Evolutionary conservation across 2,113 vertebrate species (phyloP), one percentile per base, ranked within the genome.

Genomic region (Machaerirhynchus nigripectus): DNA sequence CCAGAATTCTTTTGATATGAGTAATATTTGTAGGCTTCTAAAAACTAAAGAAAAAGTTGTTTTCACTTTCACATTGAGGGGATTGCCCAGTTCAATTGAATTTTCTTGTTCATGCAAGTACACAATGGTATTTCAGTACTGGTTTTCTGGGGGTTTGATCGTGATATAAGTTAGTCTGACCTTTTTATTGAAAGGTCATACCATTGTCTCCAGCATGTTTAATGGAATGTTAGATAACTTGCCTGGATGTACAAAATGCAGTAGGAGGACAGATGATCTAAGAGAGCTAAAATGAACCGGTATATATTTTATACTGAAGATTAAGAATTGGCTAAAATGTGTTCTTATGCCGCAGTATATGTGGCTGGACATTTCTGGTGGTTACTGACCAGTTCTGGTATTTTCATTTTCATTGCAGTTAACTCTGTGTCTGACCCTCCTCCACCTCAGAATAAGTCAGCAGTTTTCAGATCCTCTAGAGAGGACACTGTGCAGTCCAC

Each of bases 401-500:
- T 80, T 77, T 40, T 73, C 42, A 9, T 91, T 86, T 97, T 33
- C 9, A n/a, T 98, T 96, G 39, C 97, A 99, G 99, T 97, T 52
- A 99, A 98, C 91, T 98, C 98, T 12, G 78, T 98, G 49, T 97
- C 98, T 26, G 99, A 99, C 6, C 97, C 97, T 39, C 97, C 97
- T 71, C 92, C 98, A 27, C 69, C 97, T 96, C 98, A 98, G 78
- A 98, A 91, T 71, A 98, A 98, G 57, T 96, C 98, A 95, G 63
- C 98, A 15, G 73, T 98, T 71, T 99, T 99, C 95, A 97, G 99
- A 96, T 98, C 99, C 15, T 91, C 97, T 42, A 97, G 99, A 89
- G 99, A 99, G 13, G 99, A 99, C 27, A 96, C 98, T 19, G 94
- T 98, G 31, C 98, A 98, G 68, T 96, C 98, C 67, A 98, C 98